A percentile compares a stretch with the other conserved stretches of the same genome.
Conservation (phyloP, 2,113 vertebrate species). For the Grammomys surdaster region DNA sequence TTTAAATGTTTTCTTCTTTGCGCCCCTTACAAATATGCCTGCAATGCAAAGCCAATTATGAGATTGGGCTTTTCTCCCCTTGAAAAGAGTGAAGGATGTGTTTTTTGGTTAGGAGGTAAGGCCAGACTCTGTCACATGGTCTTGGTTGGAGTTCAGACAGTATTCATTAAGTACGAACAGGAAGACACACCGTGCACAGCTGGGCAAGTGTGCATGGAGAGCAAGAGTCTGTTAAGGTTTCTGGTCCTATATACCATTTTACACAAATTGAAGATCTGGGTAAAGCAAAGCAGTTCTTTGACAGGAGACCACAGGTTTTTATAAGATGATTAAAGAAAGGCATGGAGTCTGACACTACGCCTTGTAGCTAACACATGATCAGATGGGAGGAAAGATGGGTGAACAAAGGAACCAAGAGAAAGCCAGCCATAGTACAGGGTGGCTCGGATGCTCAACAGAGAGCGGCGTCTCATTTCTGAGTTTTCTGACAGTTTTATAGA, state of each 20-base stretch:
- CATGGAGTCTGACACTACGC: neutral
- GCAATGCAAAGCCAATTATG: constrained; percentile 81
- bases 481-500: neutral
- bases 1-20: constrained; percentile 82
- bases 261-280: neutral
- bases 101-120: constrained; percentile 49
- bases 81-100: constrained; percentile 59
- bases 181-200: neutral
- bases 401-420: neutral
- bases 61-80: constrained; percentile 45
- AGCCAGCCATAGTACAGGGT: neutral
- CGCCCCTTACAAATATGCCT: constrained; percentile 78
- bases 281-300: neutral
- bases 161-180: neutral
- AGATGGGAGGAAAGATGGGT: neutral
- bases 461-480: neutral
- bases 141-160: constrained; percentile 46
- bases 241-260: neutral
- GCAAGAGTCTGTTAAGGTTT: neutral
- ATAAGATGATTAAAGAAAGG: constrained; percentile 21
- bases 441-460: neutral
- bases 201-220: neutral
- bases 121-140: constrained; percentile 21
- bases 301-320: neutral
- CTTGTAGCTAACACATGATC: neutral